Base-by-base conservation (phyloP, 2,113 vertebrate species). In the Carettochelys insculpta region DNA sequence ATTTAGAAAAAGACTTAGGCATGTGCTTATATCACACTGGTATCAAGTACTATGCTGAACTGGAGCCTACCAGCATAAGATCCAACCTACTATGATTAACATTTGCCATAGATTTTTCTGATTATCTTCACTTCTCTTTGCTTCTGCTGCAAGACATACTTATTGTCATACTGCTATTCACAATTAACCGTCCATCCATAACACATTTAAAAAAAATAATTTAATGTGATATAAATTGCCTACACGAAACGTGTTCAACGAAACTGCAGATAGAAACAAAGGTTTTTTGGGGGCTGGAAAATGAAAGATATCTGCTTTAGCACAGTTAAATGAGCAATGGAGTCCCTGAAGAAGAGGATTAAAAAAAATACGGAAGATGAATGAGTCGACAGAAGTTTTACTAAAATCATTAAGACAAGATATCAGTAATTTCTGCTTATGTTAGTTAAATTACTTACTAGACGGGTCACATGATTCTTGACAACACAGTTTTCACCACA, bases 331-430 rank as follows among this genome's bases (percentile, higher is more conserved):
- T 87, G 90, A 95, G 85, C 92, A 94, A 95, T 43, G 86, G 75
- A 80, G 94, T 96, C 95, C 95, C 90, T 75, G 90, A 85, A 80
- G 88, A 92, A 93, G 80, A 45, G 20, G 83, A 82, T 12, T n/a
- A 20, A 20, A 68, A 43, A 14, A 14, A 24, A 41, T 41, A 43
- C n/a, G n/a, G n/a, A 94, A 97, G 95, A 97, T 96, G 95, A 97
- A 97, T 92, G 92, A 95, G 89, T 90, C 96, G 95, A 96, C 97
- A 97, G 96, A 96, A 96, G 97, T 93, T 97, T 96, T 92, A 94
- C 88, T 96, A 95, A 95, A 97, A 97, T 95, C 93, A 94, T 96
- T 96, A 97, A 96, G 95, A 94, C 90, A 91, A 90, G 90, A 88
- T 90, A 95, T 93, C 95, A 96, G 90, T 96, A 95, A 97, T 97